These are phyloP conservation scores for Lepidostoma basale DNA, from an alignment of 1,140 invertebrate genomes.

Conservation along the genomic window DNA sequence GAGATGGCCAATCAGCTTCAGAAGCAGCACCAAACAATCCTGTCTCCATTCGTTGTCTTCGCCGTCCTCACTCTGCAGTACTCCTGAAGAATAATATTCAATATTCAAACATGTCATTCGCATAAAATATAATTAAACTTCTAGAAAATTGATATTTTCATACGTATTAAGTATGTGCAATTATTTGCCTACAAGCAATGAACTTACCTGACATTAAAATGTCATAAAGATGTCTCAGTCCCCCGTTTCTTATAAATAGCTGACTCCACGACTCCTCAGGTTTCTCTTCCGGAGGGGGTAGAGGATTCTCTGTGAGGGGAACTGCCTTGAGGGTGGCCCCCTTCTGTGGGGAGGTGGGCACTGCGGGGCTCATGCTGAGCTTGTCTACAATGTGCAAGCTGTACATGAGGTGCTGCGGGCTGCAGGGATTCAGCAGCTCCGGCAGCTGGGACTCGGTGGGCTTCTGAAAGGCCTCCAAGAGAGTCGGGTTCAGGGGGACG, in stretches of 20 bases:
- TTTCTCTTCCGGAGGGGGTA: conserved; percentile 55
- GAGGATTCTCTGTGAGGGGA: conserved; percentile 45
- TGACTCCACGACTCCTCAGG: conserved; percentile 68
- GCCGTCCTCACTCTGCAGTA: conserved; percentile 69
- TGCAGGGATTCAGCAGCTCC: conserved; percentile 81
- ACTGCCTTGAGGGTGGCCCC: conserved; percentile 40
- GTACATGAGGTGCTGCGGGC: conserved; percentile 94
- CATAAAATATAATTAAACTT: not conserved
- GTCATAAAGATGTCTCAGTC: conserved; percentile 85
- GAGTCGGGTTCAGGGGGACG: conserved; percentile 84
- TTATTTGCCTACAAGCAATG: conserved; percentile 33
- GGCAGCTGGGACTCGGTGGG: conserved; percentile 69
- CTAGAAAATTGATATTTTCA: not conserved
- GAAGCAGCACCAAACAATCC: conserved; percentile 85
- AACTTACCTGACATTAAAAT: conserved; percentile 86
- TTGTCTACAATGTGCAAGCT: conserved; percentile 90
- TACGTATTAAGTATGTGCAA: not conserved
- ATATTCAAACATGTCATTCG: not conserved
- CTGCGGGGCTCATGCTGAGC: conserved; percentile 51
- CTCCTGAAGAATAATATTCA: conserved; percentile 53
- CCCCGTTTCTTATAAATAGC: conserved; percentile 84
- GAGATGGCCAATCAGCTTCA: conserved; percentile 84
- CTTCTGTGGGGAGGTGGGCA: conserved; percentile 44
- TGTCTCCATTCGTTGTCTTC: conserved; percentile 90
- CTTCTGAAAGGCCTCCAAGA: conserved; percentile 83